phyloP scores from a whole-genome alignment of 2,113 vertebrate genomes.

The Lagopus leucura region DNA sequence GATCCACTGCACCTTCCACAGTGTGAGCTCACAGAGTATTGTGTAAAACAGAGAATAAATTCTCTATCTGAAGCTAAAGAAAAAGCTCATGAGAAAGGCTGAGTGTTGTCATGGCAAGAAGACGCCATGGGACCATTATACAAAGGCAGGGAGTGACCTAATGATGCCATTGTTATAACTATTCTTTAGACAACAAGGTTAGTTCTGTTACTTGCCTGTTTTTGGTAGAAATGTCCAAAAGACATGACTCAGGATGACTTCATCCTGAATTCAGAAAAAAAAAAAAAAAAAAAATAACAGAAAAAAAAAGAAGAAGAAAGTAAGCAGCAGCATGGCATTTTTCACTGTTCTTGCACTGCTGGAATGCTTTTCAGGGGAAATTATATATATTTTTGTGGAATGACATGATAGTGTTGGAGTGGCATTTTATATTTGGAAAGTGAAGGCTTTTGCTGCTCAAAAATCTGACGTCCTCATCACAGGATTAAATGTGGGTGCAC shows the following conservation, averaged over 20 bases:
- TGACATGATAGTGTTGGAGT: not conserved
- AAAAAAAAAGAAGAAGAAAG: not conserved
- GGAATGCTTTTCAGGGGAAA: not conserved
- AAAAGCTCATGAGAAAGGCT: not conserved
- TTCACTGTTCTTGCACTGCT: not conserved
- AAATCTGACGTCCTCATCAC: not conserved
- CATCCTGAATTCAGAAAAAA: not conserved
- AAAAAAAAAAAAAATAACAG: not conserved
- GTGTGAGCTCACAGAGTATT: not conserved
- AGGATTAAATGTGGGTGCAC: not conserved
- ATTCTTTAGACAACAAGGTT: not conserved
- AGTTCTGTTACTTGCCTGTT: not conserved
- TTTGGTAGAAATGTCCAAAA: not conserved
- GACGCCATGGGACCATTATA: rapidly evolving
- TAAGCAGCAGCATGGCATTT: not conserved
- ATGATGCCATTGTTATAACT: not conserved
- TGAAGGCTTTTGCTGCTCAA: not conserved
- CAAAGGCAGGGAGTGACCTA: not conserved
- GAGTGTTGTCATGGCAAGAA: not conserved
- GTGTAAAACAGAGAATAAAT: not conserved
- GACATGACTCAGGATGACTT: not conserved
- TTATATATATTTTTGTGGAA: not conserved
- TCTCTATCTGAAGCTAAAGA: not conserved
- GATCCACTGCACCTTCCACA: not conserved
- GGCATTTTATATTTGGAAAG: not conserved